Conservation (phyloP, 2,113 vertebrate genomes). For the Oenanthe melanoleuca region DNA sequence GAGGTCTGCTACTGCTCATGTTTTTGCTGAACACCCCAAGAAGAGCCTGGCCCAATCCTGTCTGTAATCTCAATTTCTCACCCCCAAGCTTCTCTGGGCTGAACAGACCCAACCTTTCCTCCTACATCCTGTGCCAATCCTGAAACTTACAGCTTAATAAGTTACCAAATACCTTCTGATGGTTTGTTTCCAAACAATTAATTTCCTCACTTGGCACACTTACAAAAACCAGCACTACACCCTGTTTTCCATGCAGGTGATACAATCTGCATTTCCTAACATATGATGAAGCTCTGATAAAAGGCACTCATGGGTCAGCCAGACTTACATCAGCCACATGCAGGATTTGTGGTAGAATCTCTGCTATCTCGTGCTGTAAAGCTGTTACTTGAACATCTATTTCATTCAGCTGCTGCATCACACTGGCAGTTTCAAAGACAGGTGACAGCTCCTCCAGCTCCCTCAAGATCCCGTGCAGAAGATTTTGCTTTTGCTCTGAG, state of each 20-base stretch:
- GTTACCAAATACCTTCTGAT: neutral
- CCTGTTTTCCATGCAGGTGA: neutral
- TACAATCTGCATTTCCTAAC: neutral
- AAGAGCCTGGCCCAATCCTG: neutral
- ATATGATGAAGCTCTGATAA: neutral
- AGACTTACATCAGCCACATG: constrained; percentile 85
- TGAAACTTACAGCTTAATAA: neutral
- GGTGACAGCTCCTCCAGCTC: constrained; percentile 84
- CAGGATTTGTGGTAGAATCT: constrained; percentile 82
- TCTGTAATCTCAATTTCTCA: neutral
- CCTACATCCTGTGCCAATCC: neutral
- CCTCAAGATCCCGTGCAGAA: constrained; percentile 76
- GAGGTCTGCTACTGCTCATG: neutral
- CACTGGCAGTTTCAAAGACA: constrained; percentile 78
- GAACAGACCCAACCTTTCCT: neutral
- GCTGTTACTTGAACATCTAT: constrained; percentile 74
- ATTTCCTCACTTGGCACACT: neutral
- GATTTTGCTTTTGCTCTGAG: constrained; percentile 84
- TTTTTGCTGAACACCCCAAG: neutral
- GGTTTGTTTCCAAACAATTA: neutral
- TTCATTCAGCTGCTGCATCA: constrained; percentile 74
- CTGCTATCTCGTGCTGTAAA: constrained; percentile 81
- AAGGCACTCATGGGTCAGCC: neutral
- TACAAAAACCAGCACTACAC: neutral
- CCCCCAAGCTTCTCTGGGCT: neutral